These are phyloP conservation scores for Vipera ursinii DNA, from an alignment of 2,797 vertebrate species.

Conservation along the genomic window DNA sequence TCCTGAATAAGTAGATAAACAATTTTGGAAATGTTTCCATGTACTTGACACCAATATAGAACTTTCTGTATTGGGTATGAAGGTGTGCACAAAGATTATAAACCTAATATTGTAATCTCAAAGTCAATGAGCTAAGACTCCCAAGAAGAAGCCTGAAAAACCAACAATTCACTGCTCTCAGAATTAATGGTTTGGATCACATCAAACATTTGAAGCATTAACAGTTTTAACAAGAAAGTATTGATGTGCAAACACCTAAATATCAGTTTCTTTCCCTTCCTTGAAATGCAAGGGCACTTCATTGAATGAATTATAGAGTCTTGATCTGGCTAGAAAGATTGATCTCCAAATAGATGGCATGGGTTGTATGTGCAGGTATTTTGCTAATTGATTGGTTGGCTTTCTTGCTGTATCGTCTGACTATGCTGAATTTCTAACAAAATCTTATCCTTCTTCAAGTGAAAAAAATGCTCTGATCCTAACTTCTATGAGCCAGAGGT, in stretches of 20 bases:
- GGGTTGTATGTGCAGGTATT: neutral
- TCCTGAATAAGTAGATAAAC: neutral
- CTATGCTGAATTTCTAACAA: neutral
- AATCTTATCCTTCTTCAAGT: neutral
- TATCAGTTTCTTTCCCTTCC: neutral
- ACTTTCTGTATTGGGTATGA: neutral
- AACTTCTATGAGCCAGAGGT: neutral
- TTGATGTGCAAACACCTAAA: neutral
- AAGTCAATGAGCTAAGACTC: neutral
- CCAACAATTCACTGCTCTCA: neutral
- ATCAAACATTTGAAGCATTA: neutral
- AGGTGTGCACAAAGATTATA: neutral
- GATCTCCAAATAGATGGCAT: neutral
- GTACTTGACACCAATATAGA: neutral
- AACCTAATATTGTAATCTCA: neutral
- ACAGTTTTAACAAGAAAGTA: neutral
- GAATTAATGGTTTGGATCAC: constrained; percentile 3
- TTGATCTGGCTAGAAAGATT: neutral
- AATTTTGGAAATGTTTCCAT: neutral
- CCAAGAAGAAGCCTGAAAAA: neutral
- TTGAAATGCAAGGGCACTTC: constrained; percentile 6
- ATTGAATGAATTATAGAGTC: constrained; percentile 2
- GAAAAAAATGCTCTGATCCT: neutral
- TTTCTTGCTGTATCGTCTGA: neutral
- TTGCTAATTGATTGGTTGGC: neutral